Base-by-base conservation (phyloP, 64 coral and sea anemone species). In the Stichodactyla mertensii region DNA sequence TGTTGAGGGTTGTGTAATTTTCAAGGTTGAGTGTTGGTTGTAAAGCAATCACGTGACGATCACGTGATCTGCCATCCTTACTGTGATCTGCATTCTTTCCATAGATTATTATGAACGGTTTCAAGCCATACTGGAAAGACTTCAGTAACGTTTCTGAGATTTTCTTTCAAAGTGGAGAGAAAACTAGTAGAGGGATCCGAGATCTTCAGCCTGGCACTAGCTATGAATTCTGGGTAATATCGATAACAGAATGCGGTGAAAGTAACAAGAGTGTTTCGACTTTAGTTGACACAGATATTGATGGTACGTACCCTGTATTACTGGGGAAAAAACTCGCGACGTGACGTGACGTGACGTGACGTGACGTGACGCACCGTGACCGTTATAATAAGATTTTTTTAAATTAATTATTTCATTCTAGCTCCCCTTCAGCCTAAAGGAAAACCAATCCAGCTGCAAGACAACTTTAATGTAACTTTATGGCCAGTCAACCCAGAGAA, bases 141-240 rank as follows among this genome's bases (percentile, higher is more conserved):
- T 66, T 18, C 18, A n/a, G 18, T 6, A 66, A 66, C 19, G 62
- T 22, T 66, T 66, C 62, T 66, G 23, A 66, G 62, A n/a, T n/a
- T 7, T 66, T 22, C 9, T 6, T n/a, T n/a, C 62, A 66, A n/a
- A 22, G 12, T 1, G 62, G 62, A 20, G 19, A 66, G 0, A 4
- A 8, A 66, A 22, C 19, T 0, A 66, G 22, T 66, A 66, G 22
- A 66, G 22, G 22, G 0, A 0, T 66, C 62, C 62, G 23, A 66
- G 1, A 74, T 31, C 69, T 74, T 74, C 69, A 74, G 27, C 69
- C 69, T 31, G 69, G 69, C 10, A 74, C 69, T 4, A 74, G 24
- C 10, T 74, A 74, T 74, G 24, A 74, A 31, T 74, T 74, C 69
- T 74, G 69, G 69, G 24, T 74, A 74, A 74, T 74, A 74, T 74